phyloP scores from a whole-genome alignment of 2,888 invertebrate species.

The Platynereis dumerilii region DNA sequence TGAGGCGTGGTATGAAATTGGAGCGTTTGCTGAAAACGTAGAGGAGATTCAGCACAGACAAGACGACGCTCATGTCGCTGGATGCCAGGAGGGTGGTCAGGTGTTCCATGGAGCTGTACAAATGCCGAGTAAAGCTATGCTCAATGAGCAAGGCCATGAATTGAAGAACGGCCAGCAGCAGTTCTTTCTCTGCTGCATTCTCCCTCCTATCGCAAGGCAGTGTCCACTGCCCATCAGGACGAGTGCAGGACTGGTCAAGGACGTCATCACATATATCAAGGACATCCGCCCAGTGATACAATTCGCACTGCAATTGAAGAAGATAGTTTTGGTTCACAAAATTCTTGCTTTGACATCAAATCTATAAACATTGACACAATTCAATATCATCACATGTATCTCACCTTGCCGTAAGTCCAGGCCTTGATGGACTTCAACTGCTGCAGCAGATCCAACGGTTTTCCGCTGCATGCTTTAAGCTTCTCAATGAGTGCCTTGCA shows the following conservation, averaged over 20 bases:
- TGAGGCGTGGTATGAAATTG: conserved; percentile 81
- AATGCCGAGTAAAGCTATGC: conserved; percentile 84
- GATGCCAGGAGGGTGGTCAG: conserved; percentile 78
- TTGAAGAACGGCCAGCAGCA: conserved; percentile 77
- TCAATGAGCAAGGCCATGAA: conserved; percentile 85
- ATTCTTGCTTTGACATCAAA: not conserved
- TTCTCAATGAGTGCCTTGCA: conserved; percentile 79
- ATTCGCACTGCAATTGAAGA: conserved; percentile 70
- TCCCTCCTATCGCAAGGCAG: conserved; percentile 71
- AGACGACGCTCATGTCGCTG: conserved; percentile 82
- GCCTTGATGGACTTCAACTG: conserved; percentile 77
- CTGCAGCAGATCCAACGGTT: conserved; percentile 70
- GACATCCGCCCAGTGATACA: conserved; percentile 86
- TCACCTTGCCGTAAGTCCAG: conserved; percentile 81
- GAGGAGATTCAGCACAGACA: conserved; percentile 81
- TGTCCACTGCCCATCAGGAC: conserved; percentile 72
- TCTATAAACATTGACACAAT: too few species aligned
- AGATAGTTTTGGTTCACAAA: conserved; percentile 6
- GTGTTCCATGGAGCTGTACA: conserved; percentile 88
- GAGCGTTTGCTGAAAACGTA: conserved; percentile 85
- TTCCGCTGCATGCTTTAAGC: conserved; percentile 70
- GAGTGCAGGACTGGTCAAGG: conserved; percentile 76
- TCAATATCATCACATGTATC: too few species aligned
- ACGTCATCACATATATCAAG: conserved; percentile 74
- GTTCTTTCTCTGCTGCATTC: conserved; percentile 70